phyloP scores from a whole-genome alignment of 1,140 invertebrate species.

The Conus betulinus region DNA sequence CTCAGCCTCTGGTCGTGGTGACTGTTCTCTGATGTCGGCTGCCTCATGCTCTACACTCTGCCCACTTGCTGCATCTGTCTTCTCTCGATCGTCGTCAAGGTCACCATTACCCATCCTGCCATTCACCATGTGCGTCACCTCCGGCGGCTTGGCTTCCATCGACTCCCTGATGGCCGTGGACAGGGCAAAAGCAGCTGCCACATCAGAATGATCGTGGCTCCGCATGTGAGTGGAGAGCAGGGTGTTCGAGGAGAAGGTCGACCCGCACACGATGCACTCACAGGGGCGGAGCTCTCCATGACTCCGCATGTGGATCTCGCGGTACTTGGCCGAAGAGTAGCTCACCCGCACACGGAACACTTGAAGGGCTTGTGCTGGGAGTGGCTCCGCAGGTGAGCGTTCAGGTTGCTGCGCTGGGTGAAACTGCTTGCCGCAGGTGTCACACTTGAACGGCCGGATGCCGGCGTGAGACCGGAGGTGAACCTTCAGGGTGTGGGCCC shows the following conservation, averaged over 20 bases:
- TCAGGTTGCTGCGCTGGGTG: constrained; percentile 41
- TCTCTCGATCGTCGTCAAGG: not conserved
- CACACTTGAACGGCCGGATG: constrained; percentile 91
- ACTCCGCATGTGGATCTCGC: constrained; percentile 17
- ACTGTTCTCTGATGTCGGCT: not conserved
- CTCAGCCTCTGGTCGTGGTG: not conserved
- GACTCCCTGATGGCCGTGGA: not conserved
- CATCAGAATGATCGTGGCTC: constrained; percentile 1
- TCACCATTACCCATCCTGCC: not conserved
- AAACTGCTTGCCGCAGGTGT: constrained; percentile 80
- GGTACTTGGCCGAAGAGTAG: constrained; percentile 25
- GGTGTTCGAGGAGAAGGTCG: constrained; percentile 26
- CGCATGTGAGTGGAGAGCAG: constrained; percentile 27
- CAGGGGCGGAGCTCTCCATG: constrained; percentile 37
- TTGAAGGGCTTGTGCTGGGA: constrained; percentile 34
- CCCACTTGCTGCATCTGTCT: not conserved
- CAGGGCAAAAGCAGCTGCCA: not conserved
- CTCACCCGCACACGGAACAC: constrained; percentile 42
- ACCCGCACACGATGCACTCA: constrained; percentile 36
- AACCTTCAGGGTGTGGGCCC: constrained; percentile 91
- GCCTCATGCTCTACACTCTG: not conserved
- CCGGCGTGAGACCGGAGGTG: constrained; percentile 93
- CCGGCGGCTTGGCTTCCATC: not conserved
- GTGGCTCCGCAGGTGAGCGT: constrained; percentile 40
- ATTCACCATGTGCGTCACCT: no score